A percentile compares a stretch with the other conserved stretches of the same genome.
Conservation (phyloP, 2,888 invertebrate genomes). For the Noctua pronuba region DNA sequence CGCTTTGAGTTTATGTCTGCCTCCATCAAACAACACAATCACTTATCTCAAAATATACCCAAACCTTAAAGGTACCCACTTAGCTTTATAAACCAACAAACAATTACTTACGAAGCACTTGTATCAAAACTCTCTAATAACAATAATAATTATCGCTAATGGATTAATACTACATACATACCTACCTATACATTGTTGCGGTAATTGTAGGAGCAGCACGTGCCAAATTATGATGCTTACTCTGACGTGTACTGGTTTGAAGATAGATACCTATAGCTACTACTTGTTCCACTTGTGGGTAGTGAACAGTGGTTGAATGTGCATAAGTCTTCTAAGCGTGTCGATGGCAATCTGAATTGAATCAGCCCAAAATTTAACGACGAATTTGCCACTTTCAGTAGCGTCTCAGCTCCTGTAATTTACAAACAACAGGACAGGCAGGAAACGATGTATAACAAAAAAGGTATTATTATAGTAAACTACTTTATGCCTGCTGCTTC, state of each 20-base stretch:
- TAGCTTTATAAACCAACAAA: neutral
- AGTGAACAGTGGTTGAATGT: neutral
- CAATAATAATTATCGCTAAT: slow-evolving; percentile 36
- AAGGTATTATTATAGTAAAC: too few relatives aligned
- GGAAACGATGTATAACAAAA: too few relatives aligned
- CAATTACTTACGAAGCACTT: slow-evolving; percentile 18
- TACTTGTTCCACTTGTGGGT: too few relatives aligned
- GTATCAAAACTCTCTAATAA: slow-evolving; percentile 1
- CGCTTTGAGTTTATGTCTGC: neutral
- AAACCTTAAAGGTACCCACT: neutral
- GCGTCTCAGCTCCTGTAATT: too few relatives aligned
- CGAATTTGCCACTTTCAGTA: too few relatives aligned
- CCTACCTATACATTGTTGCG: neutral
- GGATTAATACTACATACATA: slow-evolving; percentile 10
- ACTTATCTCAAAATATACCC: neutral
- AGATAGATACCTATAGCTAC: neutral
- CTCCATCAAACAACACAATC: neutral
- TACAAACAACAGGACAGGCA: too few relatives aligned
- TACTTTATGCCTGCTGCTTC: too few relatives aligned
- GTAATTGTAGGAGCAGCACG: slow-evolving; percentile 19
- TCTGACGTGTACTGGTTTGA: slow-evolving; percentile 20
- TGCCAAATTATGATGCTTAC: slow-evolving; percentile 29
- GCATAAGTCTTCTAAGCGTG: neutral
- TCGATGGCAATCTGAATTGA: too few relatives aligned
- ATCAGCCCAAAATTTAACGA: too few relatives aligned